Percentiles rank a stretch among this genome's conserved stretches.
Evolutionary conservation across 1,140 invertebrate species (phyloP).

Genomic region (Platorchestia sp.): DNA sequence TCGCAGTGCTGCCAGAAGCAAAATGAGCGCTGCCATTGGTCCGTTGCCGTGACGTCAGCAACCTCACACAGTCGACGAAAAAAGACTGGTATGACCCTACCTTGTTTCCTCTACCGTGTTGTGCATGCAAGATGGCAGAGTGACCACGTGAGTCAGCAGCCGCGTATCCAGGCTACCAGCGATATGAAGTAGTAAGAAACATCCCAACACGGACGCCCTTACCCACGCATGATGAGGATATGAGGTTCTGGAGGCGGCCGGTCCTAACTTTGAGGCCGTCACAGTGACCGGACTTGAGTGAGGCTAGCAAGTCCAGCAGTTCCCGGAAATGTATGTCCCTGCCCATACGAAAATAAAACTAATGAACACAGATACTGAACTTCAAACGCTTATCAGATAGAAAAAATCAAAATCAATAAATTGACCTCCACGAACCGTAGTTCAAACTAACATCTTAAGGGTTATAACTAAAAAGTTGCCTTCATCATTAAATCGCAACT

Average conservation of each 20-base stretch:
- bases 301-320: conserved; percentile 95
- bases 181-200: not conserved
- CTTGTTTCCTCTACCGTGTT: too few species aligned
- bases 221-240: conserved; percentile 94
- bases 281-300: conserved; percentile 96
- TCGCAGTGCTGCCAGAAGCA: too few species aligned
- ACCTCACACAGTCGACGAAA: too few species aligned
- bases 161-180: not conserved
- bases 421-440: not conserved
- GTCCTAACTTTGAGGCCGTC: conserved; percentile 95
- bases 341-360: not conserved
- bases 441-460: not conserved
- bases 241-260: conserved; percentile 94
- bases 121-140: too few species aligned
- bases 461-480: not conserved
- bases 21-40: too few species aligned
- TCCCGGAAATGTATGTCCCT: conserved; percentile 97
- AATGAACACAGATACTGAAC: not conserved
- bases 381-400: not conserved
- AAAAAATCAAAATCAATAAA: not conserved
- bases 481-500: too few species aligned
- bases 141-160: too few species aligned
- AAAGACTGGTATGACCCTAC: too few species aligned
- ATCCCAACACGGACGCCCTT: conserved; percentile 64
- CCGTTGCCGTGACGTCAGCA: too few species aligned